Evolutionary conservation across 2,113 vertebrate genomes (phyloP).

Genomic region (Ginglymostoma cirratum): DNA sequence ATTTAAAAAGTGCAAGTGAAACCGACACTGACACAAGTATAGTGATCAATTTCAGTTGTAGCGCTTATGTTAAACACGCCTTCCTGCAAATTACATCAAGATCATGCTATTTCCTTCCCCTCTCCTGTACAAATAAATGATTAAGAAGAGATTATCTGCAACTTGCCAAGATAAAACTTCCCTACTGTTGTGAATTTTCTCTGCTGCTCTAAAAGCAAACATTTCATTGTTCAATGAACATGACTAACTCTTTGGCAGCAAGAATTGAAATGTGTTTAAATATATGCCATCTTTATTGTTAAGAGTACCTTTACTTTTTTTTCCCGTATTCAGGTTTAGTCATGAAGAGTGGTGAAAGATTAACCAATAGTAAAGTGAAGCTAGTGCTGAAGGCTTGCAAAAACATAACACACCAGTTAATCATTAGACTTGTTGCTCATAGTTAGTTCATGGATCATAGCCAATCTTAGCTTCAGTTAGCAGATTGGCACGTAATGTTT

Average conservation of each 20-base stretch:
- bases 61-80: not conserved
- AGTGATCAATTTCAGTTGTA: not conserved
- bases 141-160: not conserved
- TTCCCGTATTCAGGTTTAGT: not conserved
- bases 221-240: not conserved
- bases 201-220: not conserved
- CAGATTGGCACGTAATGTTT: not conserved
- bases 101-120: not conserved
- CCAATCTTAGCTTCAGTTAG: not conserved
- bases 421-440: not conserved
- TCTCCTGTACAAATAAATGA: not conserved
- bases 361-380: not conserved
- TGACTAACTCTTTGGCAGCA: not conserved
- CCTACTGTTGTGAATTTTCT: not conserved
- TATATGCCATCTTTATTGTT: not conserved
- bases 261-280: not conserved
- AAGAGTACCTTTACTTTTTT: not conserved
- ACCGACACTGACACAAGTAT: not conserved
- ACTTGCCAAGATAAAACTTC: not conserved
- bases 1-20: slow-evolving; percentile 12
- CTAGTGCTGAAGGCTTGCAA: slow-evolving; percentile 14
- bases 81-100: not conserved
- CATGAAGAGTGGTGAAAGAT: not conserved
- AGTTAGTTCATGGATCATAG: not conserved
- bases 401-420: not conserved